Evolutionary conservation across 2,113 vertebrate genomes (phyloP), one percentile per base, ranked within the genome.

Genomic region (Cheirogaleus medius): DNA sequence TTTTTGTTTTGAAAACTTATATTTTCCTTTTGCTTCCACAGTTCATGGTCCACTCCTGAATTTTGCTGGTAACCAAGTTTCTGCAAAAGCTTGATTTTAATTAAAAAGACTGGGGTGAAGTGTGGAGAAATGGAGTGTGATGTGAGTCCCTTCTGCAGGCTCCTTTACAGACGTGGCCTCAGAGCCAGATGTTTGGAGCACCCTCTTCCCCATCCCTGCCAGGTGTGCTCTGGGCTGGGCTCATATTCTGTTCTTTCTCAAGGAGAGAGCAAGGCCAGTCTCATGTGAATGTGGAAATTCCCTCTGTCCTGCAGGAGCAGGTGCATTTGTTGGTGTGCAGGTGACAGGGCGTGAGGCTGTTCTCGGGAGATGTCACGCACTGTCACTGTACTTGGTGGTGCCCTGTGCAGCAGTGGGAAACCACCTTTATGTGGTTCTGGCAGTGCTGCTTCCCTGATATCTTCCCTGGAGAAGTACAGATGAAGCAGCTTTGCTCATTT

Each of bases 21-120:
- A 91, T 47, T 58, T 94, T 52, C 29, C 81, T 69, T 68, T 81
- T 44, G 34, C 21, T 21, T 56, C 29, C 9, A 44, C 34, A 12
- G 4, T 97, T 74, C 66, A 60, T 81, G n/a, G 14, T 63, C 20
- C 73, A 52, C 39, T 37, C 52, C 52, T 1, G 0, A 49, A 86
- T 74, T 74, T 93, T 76, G 18, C 3, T 32, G 73, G 56, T 69
- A 92, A 87, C 74, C 5, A 37, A 56, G 82, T 96, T 87, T 87
- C 32, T 93, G 32, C 83, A 80, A 60, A 77, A 91, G 7, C 54
- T 74, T 91, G 71, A 78, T 90, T 94, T 96, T 96, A 71, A 87
- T 11, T 56, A 32, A 17, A n/a, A 69, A 94, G 82, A 12, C 63
- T 90, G 88, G 90, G 90, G 20, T 52, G 68, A 87, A 60, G 29